phyloP scores from a whole-genome alignment of 2,113 vertebrate genomes.

The Halichoerus grypus region DNA sequence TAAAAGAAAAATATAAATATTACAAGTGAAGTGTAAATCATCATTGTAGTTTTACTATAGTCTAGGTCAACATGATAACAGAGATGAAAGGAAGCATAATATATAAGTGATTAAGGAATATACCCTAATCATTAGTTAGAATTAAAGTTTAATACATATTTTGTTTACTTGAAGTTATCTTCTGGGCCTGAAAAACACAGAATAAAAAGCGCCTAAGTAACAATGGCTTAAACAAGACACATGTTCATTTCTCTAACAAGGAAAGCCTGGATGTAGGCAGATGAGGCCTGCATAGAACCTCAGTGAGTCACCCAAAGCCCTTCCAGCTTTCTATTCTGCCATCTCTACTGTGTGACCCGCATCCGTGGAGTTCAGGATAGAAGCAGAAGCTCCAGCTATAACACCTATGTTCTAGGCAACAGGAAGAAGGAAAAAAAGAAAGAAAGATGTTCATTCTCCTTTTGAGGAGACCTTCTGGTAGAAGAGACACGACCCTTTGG shows the following conservation, averaged over 20 bases:
- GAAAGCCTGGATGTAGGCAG: background rate
- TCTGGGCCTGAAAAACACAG: background rate
- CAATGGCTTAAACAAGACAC: background rate
- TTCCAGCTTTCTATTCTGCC: background rate
- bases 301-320: background rate
- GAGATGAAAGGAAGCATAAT: background rate
- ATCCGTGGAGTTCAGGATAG: background rate
- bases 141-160: constrained; percentile 22
- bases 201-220: background rate
- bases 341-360: background rate
- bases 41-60: background rate
- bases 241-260: constrained; percentile 9
- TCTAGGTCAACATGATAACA: background rate
- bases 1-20: background rate
- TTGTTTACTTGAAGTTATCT: background rate
- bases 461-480: background rate
- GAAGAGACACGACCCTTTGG: background rate
- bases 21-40: background rate
- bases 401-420: background rate
- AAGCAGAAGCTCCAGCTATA: background rate
- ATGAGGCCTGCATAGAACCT: background rate
- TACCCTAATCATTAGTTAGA: background rate
- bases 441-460: background rate
- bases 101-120: constrained; percentile 28
- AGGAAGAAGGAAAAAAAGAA: background rate